Evolutionary conservation across 2,888 invertebrate species (phyloP).

Genomic region (Sminthurides aquaticus): DNA sequence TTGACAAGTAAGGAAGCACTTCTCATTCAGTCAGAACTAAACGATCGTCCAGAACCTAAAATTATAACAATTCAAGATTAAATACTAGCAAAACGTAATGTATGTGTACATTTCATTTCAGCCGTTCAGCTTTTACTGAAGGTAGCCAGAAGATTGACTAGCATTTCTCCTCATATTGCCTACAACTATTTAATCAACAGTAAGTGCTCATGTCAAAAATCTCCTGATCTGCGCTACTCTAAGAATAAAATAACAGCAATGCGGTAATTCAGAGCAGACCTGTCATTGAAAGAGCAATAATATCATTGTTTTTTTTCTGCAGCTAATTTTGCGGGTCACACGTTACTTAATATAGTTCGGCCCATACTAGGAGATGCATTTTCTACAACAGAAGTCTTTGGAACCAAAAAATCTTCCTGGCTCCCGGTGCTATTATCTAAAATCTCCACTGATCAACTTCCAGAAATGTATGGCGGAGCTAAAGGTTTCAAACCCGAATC

Average conservation of each 20-base stretch:
- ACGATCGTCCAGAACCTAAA: too few relatives aligned
- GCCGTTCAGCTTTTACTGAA: background rate
- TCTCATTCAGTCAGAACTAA: too few relatives aligned
- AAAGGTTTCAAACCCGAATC: background rate
- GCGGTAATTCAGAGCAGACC: too few relatives aligned
- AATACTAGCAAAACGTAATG: too few relatives aligned
- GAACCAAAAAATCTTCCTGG: background rate
- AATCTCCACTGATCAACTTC: background rate
- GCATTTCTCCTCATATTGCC: background rate
- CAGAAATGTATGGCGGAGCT: background rate
- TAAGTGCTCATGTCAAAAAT: too few relatives aligned
- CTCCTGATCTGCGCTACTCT: too few relatives aligned
- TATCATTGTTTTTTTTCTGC: too few relatives aligned
- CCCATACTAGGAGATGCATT: background rate
- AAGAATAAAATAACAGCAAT: too few relatives aligned
- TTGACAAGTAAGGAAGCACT: background rate
- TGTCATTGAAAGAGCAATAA: too few relatives aligned
- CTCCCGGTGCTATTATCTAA: background rate
- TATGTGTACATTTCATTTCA: too few relatives aligned
- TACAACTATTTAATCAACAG: background rate
- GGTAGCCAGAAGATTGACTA: background rate
- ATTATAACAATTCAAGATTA: too few relatives aligned
- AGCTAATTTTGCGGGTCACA: background rate
- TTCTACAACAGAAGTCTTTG: background rate
- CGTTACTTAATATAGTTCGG: background rate